Percentiles rank a stretch among this genome's conserved stretches.
phyloP scores from a whole-genome alignment of 92 coral and sea anemone species.

The Actinernus sp. region DNA sequence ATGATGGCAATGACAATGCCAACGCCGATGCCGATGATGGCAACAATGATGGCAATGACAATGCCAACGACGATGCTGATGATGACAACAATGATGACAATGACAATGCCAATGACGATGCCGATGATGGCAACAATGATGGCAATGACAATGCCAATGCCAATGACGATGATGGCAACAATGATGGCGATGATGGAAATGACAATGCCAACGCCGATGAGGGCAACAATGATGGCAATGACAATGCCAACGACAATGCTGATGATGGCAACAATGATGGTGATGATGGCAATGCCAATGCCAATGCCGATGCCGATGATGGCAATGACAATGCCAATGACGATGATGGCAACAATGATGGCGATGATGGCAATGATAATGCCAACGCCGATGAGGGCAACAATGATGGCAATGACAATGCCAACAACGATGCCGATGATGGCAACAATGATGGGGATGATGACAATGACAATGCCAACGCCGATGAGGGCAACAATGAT shows the following conservation, averaged over 20 bases:
- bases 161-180: conserved; percentile 1
- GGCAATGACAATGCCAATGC: conserved; percentile 8
- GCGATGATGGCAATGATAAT: conserved; percentile 5
- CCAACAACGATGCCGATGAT: neutral
- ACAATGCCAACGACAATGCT: no score
- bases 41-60: neutral
- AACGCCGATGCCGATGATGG: neutral
- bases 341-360: neutral
- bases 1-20: neutral
- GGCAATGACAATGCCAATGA: conserved; percentile 1
- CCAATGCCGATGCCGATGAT: neutral
- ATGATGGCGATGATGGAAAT: conserved; percentile 1
- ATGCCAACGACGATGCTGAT: neutral
- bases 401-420: neutral
- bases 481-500: no score
- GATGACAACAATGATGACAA: neutral
- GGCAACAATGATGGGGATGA: no score
- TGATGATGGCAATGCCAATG: neutral
- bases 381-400: no score
- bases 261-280: neutral
- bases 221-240: conserved; percentile 4
- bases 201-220: no score
- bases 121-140: conserved; percentile 2
- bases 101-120: conserved; percentile 5
- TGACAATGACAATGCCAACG: no score